Conservation (phyloP, 2,113 vertebrate genomes). For the Lepidothrix coronata region DNA sequence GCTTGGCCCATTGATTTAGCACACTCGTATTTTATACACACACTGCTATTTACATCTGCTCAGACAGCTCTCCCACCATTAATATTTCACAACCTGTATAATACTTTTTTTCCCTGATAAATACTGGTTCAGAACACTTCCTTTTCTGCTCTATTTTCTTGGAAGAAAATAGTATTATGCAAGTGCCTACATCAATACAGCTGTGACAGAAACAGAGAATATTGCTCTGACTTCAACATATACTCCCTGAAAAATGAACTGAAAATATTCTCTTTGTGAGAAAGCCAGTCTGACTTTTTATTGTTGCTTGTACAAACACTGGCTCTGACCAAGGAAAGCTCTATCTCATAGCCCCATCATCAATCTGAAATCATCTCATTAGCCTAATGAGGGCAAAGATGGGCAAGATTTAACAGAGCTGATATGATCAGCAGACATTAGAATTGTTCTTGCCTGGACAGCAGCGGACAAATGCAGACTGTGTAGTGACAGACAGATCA, state of each 20-base stretch:
- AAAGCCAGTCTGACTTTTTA: background rate
- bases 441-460: background rate
- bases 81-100: background rate
- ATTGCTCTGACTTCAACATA: constrained; percentile 19
- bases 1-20: background rate
- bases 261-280: constrained; percentile 50
- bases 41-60: background rate
- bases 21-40: background rate
- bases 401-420: constrained; percentile 63
- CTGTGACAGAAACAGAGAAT: constrained; percentile 10
- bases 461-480: constrained; percentile 7
- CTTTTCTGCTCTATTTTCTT: constrained; percentile 31
- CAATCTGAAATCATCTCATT: constrained; percentile 63
- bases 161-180: constrained; percentile 43
- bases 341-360: background rate
- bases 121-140: background rate
- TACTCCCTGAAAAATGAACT: constrained; percentile 42
- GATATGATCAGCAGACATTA: constrained; percentile 43
- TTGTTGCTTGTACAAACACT: constrained; percentile 3
- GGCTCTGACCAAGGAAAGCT: constrained; percentile 7
- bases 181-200: constrained; percentile 36
- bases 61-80: background rate
- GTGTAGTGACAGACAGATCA: background rate
- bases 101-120: background rate
- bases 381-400: constrained; percentile 67